Base-by-base conservation (phyloP, 37 sponge, comb jelly and placozoan species). In the Trichoplax adhaerens region DNA sequence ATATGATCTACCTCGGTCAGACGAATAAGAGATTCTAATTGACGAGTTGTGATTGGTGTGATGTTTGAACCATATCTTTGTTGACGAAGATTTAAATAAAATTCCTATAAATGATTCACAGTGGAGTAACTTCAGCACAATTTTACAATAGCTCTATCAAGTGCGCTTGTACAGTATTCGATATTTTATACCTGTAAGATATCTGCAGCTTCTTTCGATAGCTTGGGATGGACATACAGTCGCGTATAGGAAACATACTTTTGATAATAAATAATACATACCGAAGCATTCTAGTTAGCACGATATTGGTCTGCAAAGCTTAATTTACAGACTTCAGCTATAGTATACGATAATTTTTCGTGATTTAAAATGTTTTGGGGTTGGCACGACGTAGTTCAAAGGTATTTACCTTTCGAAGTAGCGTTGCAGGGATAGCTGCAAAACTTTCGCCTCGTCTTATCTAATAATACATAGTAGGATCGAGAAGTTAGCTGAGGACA, bases 1-100 rank as follows among this genome's bases (percentile, higher is more conserved):
- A 29, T 29, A 67, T 67, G 46, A 7, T 49, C 12, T 56, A 83
- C 84, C 80, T 96, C 99, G 0, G 99, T 86, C 52, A 96, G 83
- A 12, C 99, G 77, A 53, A 96, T 91, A 56, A 96, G 85, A 46
- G 89, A 88, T 78, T 96, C 99, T 77, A 96, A 77, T 54, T 91
- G 93, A 69, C 89, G 77, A 1, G 93, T 91, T 12, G 99, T 96
- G 75, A 96, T 86, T 46, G 99, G 99, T 10, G 86, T 96, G 70
- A 81, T 77, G 74, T 88, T 83, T 2, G 50, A 50, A 54, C 68
- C 64, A 49, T 86, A 81, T n/a, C 84, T 58, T 1, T 77, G 68
- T 54, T 75, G 71, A 6, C 99, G 83, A 47, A 96, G 81, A 49
- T 88, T 80, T 59, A 86, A 64, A 76, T 96, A 96, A 75, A 91